Evolutionary conservation across 2,888 invertebrate species (phyloP).

Genomic region (Luperina nickerlii): DNA sequence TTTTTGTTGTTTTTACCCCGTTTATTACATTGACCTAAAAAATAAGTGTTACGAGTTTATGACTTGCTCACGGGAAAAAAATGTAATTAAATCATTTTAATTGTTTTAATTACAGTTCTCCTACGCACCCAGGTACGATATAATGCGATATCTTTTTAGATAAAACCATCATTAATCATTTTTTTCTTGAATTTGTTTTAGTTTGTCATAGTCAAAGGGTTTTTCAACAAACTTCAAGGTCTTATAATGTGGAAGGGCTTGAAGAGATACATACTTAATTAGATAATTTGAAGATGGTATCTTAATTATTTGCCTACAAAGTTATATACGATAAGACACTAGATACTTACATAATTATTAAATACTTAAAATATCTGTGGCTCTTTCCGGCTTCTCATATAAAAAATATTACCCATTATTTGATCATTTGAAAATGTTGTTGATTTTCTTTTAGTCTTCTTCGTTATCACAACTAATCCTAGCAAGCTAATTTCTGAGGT

Average conservation of each 20-base stretch:
- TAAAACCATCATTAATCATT: conserved; percentile 39
- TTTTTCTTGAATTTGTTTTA: conserved; percentile 1
- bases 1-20: conserved; percentile 4
- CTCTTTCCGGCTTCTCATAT: not conserved
- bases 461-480: not conserved
- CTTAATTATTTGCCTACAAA: conserved; percentile 24
- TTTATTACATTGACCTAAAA: not conserved
- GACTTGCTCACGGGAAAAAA: not conserved
- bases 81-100: conserved; percentile 6
- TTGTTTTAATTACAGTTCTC: conserved; percentile 30
- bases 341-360: not conserved
- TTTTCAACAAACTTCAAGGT: conserved; percentile 34
- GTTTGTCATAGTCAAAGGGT: conserved; percentile 14
- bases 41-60: not conserved
- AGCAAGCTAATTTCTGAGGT: not conserved
- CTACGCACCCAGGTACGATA: not conserved
- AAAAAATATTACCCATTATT: not conserved
- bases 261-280: conserved; percentile 17
- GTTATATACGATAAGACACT: conserved; percentile 1
- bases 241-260: conserved; percentile 6
- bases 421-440: not conserved
- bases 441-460: not conserved
- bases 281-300: conserved; percentile 22
- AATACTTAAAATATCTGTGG: conserved; percentile 15
- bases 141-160: conserved; percentile 27